These are phyloP conservation scores for Myopa tessellatipennis DNA, from an alignment of 2,888 invertebrate genomes.

Conservation along the genomic window DNA sequence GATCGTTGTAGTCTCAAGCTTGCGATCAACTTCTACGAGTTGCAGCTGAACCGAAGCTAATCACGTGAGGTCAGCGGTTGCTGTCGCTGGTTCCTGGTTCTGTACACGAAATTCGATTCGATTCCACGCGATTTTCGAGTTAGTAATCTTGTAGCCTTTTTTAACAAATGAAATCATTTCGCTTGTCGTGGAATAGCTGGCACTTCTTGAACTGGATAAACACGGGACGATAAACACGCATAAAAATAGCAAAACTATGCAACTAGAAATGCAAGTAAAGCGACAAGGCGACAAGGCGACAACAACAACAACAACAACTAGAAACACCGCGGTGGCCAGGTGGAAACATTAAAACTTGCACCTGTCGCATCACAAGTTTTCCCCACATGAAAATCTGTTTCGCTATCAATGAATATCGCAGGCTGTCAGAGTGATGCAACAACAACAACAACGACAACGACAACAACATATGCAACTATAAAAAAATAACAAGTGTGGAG, in stretches of 20 bases:
- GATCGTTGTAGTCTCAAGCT: no score
- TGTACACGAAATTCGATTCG: neutral
- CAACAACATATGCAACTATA: constrained; percentile 57
- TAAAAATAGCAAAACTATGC: neutral
- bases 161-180: neutral
- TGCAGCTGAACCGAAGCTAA: constrained; percentile 21
- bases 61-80: constrained; percentile 32
- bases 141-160: neutral
- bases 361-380: constrained; percentile 38
- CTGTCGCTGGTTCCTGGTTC: neutral
- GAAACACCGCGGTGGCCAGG: constrained; percentile 12
- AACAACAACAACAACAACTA: neutral
- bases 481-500: constrained; percentile 40
- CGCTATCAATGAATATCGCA: constrained; percentile 36
- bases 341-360: constrained; percentile 38
- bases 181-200: neutral
- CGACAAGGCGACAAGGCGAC: neutral
- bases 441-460: neutral
- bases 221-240: neutral
- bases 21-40: neutral
- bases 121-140: neutral
- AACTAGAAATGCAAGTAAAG: neutral
- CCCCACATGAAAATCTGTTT: constrained; percentile 38
- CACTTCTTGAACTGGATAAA: neutral
- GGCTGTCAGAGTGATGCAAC: neutral